phyloP scores from a whole-genome alignment of 2,888 invertebrate genomes.

The Andrena minutula region DNA sequence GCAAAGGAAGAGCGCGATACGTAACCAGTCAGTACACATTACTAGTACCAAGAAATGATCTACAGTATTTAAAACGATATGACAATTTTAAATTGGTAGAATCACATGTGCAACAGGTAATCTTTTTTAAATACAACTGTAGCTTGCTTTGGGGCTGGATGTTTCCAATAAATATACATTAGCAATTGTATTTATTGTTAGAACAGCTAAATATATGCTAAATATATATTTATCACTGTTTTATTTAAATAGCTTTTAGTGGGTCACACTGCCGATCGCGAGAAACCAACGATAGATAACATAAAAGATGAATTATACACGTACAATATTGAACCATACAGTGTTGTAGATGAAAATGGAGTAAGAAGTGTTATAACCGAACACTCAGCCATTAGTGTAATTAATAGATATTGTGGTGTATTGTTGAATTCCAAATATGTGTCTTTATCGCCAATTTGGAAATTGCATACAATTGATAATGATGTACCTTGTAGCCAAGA shows the following conservation, averaged over 20 bases:
- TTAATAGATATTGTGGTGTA: slow-evolving; percentile 92
- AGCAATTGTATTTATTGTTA: too few species aligned
- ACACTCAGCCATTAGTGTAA: slow-evolving; percentile 88
- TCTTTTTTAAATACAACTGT: not conserved
- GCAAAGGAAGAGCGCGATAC: slow-evolving; percentile 95
- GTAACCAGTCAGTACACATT: slow-evolving; percentile 88
- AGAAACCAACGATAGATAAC: slow-evolving; percentile 86
- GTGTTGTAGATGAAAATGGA: slow-evolving; percentile 69
- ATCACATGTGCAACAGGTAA: slow-evolving; percentile 28
- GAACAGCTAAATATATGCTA: too few species aligned
- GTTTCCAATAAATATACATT: too few species aligned
- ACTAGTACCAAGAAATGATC: slow-evolving; percentile 84
- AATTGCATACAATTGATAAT: slow-evolving; percentile 48
- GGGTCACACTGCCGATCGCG: slow-evolving; percentile 86
- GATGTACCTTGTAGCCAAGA: rapidly evolving
- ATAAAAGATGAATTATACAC: slow-evolving; percentile 87
- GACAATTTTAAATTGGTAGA: slow-evolving; percentile 32
- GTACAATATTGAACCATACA: slow-evolving; percentile 86
- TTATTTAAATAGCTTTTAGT: slow-evolving; percentile 86
- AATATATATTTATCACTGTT: not conserved
- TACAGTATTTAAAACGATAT: slow-evolving; percentile 83
- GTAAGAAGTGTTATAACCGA: slow-evolving; percentile 84
- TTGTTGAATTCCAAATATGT: slow-evolving; percentile 86
- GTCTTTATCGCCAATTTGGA: slow-evolving; percentile 76
- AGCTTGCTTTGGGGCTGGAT: not conserved